phyloP scores from a whole-genome alignment of 1,140 invertebrate species.

The Cyclargus thomasi region DNA sequence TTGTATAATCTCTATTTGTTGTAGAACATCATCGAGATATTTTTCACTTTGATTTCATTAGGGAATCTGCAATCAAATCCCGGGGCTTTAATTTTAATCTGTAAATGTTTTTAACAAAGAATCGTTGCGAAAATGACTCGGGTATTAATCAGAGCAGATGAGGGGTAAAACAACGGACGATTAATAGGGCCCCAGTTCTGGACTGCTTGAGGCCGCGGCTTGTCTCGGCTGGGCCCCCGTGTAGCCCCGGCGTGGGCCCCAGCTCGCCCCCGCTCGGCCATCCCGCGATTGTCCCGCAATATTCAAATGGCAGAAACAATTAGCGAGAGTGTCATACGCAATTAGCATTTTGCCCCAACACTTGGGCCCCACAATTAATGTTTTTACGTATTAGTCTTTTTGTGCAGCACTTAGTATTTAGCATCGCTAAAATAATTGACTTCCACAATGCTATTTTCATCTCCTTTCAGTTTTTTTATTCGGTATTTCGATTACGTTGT shows the following conservation, averaged over 20 bases:
- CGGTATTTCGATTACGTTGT: too few species aligned
- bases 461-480: neutral
- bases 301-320: constrained; percentile 77
- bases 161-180: neutral
- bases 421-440: neutral
- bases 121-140: neutral
- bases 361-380: constrained; percentile 16
- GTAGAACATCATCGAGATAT: too few species aligned
- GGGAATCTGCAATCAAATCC: neutral
- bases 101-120: neutral
- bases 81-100: neutral
- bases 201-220: too few species aligned
- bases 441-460: neutral
- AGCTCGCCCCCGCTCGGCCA: constrained; percentile 62
- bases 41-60: neutral
- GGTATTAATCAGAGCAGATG: neutral
- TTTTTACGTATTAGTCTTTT: constrained; percentile 5
- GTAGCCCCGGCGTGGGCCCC: constrained; percentile 38
- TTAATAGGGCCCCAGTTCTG: neutral
- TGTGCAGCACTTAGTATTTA: neutral
- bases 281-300: constrained; percentile 73
- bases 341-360: constrained; percentile 49
- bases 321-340: constrained; percentile 69
- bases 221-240: neutral
- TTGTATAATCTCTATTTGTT: too few species aligned